Evolutionary conservation across 2,113 vertebrate genomes (phyloP), one percentile per base, ranked within the genome.

Genomic region (Percina caprodes): DNA sequence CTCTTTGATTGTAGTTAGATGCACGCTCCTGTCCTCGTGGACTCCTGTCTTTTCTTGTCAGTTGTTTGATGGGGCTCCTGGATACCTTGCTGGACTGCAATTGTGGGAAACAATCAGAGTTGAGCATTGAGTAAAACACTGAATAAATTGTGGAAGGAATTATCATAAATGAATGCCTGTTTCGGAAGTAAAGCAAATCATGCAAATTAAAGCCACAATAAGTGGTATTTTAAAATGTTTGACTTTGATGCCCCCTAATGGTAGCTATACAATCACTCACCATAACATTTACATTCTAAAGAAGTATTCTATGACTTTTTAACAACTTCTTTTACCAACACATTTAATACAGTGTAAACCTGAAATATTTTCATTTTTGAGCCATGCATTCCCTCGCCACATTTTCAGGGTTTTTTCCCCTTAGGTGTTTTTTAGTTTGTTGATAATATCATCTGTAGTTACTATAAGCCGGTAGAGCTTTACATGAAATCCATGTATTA

Each of bases 81-180:
- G 97, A 97, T 90, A 97, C 96, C 90, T 97, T 99, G 86, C 96
- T 96, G 93, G 96, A 93, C 97, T 98, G 85, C 19, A 86, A 52
- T 21, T 2, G 5, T 26, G 13, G 16, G 21, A 75, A 60, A 77
- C 3, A 11, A 54, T 35, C 21, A 75, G 3, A 56, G 7, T 54
- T 39, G 48, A 54, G 26, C 0, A 6, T 1, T 2, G 5, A 33
- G 26, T 23, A 69, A 62, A 65, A 77, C 46, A 54, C 35, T 18
- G 2, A 61, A 65, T 19, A 1, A 51, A 46, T 16, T 11, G 3
- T 10, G 74, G 12, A 9, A 26, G 42, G 9, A 46, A 60, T 26
- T n/a, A 49, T 69, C 49, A 61, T 23, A 39, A 52, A 56, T 33
- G 14, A 24, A 73, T 48, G 56, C 18, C 24, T 66, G 55, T 67